These are phyloP conservation scores for Periophthalmodon schlosseri DNA, from an alignment of 2,113 vertebrate species.

Conservation along the genomic window DNA sequence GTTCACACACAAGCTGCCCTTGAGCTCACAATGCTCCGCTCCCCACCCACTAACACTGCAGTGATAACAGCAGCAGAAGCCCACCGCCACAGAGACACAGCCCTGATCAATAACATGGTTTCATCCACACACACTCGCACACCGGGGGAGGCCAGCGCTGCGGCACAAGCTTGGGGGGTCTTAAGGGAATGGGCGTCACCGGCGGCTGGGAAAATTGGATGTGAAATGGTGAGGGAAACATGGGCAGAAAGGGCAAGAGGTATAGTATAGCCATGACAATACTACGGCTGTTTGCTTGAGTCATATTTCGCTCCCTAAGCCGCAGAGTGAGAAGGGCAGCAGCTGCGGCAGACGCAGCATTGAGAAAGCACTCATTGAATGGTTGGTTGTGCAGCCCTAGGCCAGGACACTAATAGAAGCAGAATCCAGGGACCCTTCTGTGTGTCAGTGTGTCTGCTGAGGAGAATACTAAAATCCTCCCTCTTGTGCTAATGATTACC, in stretches of 20 bases:
- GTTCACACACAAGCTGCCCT: constrained; percentile 31
- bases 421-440: constrained; percentile 61
- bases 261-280: constrained; percentile 39
- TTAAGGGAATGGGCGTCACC: constrained; percentile 59
- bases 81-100: constrained; percentile 54
- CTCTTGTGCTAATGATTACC: constrained; percentile 69
- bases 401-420: constrained; percentile 67
- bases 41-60: constrained; percentile 54
- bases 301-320: constrained; percentile 64
- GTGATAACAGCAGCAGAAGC: constrained; percentile 63
- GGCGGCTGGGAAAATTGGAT: constrained; percentile 63
- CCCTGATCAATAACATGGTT: constrained; percentile 59
- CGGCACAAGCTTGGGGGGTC: constrained; percentile 43
- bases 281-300: constrained; percentile 49
- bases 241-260: constrained; percentile 29
- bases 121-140: constrained; percentile 21
- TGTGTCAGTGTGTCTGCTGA: constrained; percentile 58
- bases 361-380: constrained; percentile 59
- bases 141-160: constrained; percentile 53
- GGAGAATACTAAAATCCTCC: constrained; percentile 60
- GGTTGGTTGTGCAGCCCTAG: constrained; percentile 56
- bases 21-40: constrained; percentile 36
- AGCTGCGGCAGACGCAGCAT: constrained; percentile 56
- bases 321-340: constrained; percentile 53
- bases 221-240: constrained; percentile 55